Evolutionary conservation across 2,797 vertebrate genomes (phyloP), one percentile per base, ranked within the genome.

Genomic region (Dermochelys coriacea): DNA sequence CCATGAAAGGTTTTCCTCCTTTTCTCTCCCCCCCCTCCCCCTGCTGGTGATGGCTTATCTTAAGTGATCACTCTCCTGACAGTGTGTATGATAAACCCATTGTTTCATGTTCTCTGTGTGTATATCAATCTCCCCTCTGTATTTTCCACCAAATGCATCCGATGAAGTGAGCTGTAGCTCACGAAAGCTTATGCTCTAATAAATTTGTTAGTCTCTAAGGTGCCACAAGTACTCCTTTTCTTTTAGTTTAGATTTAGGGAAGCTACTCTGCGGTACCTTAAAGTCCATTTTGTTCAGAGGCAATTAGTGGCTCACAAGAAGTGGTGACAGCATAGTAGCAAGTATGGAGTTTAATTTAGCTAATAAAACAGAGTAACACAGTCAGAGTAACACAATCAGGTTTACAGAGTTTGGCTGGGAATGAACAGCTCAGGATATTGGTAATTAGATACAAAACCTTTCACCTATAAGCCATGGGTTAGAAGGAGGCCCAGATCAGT

Each of bases 221-320:
- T n/a, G n/a, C n/a, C n/a, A n/a, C n/a, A n/a, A n/a, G n/a, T n/a
- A n/a, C n/a, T n/a, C n/a, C n/a, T n/a, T n/a, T n/a, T n/a, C n/a
- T n/a, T n/a, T n/a, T n/a, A 82, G 55, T 96, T 86, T 51, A 89
- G 95, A 88, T 87, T 86, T 85, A 92, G 91, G 96, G 95, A 89
- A 93, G 37, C 19, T 89, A 25, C 45, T 94, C 61, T 57, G 84
- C 85, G 37, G 54, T 61, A 88, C 89, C 94, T 93, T 83, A 95
- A 91, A 81, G 82, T 37, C 37, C 50, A 19, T 83, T 89, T 87
- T 84, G 2, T 71, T 47, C 14, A 80, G 49, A 84, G 64, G 12
- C 21, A 84, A 52, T 49, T 74, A 80, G 3, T 4, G 55, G 34
- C 25, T 21, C 25, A 57, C 25, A 88, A 95, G 92, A 95, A 91